Evolutionary conservation across 1,140 invertebrate species (phyloP).

Genomic region (Zaprionus vittiger): DNA sequence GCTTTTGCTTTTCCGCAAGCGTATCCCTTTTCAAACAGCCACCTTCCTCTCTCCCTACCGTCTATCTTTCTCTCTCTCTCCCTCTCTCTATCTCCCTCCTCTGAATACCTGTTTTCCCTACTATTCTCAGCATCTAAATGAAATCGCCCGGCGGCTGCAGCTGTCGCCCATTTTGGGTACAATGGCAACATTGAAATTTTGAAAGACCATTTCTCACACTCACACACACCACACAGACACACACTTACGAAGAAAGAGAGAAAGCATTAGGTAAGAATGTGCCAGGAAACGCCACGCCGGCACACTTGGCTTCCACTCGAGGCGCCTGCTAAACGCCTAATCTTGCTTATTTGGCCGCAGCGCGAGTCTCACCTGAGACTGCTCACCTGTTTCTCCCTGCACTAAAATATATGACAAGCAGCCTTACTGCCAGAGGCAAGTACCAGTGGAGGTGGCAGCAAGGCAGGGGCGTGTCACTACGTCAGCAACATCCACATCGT

Average conservation of each 20-base stretch:
- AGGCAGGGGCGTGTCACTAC: background rate
- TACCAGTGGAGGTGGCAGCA: background rate
- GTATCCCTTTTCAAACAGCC: conserved; percentile 27
- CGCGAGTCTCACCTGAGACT: conserved; percentile 12
- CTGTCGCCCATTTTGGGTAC: conserved; percentile 48
- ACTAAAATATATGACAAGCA: conserved; percentile 21
- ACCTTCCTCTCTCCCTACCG: background rate
- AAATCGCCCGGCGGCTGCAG: conserved; percentile 51
- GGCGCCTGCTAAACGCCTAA: conserved; percentile 71
- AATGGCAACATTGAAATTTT: conserved; percentile 51
- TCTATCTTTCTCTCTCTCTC: background rate
- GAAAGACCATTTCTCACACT: conserved; percentile 68
- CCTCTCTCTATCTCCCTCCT: background rate
- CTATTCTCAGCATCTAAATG: conserved; percentile 32
- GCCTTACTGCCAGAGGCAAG: background rate
- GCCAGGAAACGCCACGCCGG: conserved; percentile 14
- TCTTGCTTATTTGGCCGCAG: conserved; percentile 71
- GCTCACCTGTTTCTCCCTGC: conserved; percentile 4
- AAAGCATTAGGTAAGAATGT: conserved; percentile 12
- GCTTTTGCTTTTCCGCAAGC: conserved; percentile 69
- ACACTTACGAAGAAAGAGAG: background rate
- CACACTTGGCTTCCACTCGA: conserved; percentile 30
- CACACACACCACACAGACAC: background rate
- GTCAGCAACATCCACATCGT: conserved; percentile 28
- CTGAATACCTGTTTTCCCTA: background rate